Evolutionary conservation across 2,113 vertebrate genomes (phyloP), one percentile per base, ranked within the genome.

Genomic region (Otolemur garnettii): DNA sequence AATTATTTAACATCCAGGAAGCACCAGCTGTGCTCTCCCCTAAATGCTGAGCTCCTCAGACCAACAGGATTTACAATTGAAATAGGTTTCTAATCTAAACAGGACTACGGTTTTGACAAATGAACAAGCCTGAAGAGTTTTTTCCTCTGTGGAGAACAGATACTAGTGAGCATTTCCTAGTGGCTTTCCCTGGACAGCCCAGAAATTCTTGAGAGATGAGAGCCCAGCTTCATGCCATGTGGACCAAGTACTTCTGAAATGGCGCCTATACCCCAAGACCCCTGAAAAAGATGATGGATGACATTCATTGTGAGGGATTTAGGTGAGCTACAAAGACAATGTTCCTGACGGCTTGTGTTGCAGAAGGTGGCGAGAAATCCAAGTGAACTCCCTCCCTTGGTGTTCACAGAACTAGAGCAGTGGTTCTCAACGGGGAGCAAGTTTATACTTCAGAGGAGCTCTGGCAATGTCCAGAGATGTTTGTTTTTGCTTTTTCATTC

Each of bases 1-100:
- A 96, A 97, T 98, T 93, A 98, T 97, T 97, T 95, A 96, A 94
- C 96, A 97, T 88, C 90, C 87, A 82, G 94, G 50, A 97, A 95
- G 87, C 80, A 94, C 88, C 97, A 96, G 96, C 95, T 96, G 94
- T 95, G 94, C 38, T 85, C 19, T 33, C 62, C 93, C 42, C 95
- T 75, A 84, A 93, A 93, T 30, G 38, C 91, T 35, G 50, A 88
- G 80, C 78, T 84, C 88, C 55, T 62, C 45, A 59, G 26, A 94
- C 78, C 85, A 91, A 59, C 13, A 77, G 77, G 82, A 97, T 97
- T 97, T 97, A 96, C 97, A 96, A 95, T 66, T 90, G 94, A 97
- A 97, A 96, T 92, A 14, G 87, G 77, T 82, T 95, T 95, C 92
- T 79, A 59, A 77, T 95, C 94, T 97, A 91, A 94, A 95, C 24